phyloP scores from a whole-genome alignment of 1,140 invertebrate genomes.

The Pogonus chalceus region DNA sequence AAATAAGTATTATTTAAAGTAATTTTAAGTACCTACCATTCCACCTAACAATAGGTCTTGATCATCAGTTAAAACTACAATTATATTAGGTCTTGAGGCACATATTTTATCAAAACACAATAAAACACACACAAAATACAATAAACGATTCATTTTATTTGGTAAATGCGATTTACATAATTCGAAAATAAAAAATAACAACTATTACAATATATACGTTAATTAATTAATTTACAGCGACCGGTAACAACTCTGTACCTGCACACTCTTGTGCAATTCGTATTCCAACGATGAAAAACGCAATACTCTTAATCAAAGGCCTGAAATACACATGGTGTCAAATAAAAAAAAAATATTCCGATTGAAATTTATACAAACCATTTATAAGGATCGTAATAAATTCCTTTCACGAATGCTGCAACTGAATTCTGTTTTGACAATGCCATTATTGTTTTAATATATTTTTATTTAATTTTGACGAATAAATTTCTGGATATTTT shows the following conservation, averaged over 20 bases:
- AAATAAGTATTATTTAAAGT: slow-evolving; percentile 15
- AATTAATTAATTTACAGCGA: slow-evolving; percentile 10
- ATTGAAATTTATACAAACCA: slow-evolving; percentile 32
- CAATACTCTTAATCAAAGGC: slow-evolving; percentile 58
- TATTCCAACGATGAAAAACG: slow-evolving; percentile 53
- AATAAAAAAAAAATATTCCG: slow-evolving; percentile 6
- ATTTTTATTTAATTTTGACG: neutral
- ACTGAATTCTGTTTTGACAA: slow-evolving; percentile 22
- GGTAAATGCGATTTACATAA: neutral
- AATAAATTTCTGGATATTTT: no score
- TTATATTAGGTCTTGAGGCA: slow-evolving; percentile 56
- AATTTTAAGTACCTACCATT: slow-evolving; percentile 48
- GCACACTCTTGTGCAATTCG: slow-evolving; percentile 55
- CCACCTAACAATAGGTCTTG: slow-evolving; percentile 69
- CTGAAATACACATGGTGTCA: slow-evolving; percentile 35
- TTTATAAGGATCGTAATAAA: slow-evolving; percentile 44
- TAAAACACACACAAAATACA: slow-evolving; percentile 13
- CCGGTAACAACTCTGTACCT: slow-evolving; percentile 46
- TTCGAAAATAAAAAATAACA: slow-evolving; percentile 22
- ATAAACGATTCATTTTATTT: neutral
- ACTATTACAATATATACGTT: neutral
- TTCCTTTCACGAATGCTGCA: slow-evolving; percentile 31
- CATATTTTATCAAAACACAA: slow-evolving; percentile 13
- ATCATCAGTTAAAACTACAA: slow-evolving; percentile 77
- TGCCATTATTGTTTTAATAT: neutral